phyloP scores from a whole-genome alignment of 2,113 vertebrate species.

The Eudyptes chrysolophus region DNA sequence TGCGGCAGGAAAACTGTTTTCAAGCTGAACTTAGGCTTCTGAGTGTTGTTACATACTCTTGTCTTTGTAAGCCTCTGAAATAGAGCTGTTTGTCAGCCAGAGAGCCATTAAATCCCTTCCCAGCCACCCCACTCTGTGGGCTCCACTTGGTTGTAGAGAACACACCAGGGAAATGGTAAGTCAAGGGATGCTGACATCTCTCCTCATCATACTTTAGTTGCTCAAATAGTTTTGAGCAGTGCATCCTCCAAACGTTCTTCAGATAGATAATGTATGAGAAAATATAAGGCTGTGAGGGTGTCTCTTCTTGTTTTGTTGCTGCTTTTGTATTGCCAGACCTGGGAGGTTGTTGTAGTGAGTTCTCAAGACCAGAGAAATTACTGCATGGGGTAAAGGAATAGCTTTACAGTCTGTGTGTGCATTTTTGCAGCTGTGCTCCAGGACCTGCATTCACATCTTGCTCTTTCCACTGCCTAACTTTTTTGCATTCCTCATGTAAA shows the following conservation, averaged over 20 bases:
- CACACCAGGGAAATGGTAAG: background rate
- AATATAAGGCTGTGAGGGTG: background rate
- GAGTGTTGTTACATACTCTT: background rate
- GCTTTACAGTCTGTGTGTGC: background rate
- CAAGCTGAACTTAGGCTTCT: background rate
- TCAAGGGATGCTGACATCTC: background rate
- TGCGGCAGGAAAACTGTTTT: background rate
- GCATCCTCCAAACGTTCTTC: background rate
- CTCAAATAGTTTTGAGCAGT: background rate
- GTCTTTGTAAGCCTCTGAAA: background rate
- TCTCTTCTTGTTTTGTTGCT: background rate
- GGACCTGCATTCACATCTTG: background rate
- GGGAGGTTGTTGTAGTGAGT: background rate
- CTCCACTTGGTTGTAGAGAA: background rate
- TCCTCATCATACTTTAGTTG: background rate
- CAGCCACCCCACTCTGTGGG: background rate
- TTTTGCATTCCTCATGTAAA: background rate
- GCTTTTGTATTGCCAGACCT: background rate
- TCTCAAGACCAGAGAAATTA: background rate
- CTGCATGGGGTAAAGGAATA: background rate
- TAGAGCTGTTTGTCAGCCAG: background rate
- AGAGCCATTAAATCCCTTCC: background rate
- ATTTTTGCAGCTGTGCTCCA: background rate
- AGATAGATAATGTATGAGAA: background rate
- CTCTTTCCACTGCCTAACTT: background rate